Evolutionary conservation across 1,140 invertebrate genomes (phyloP), one percentile per base, ranked within the genome.

Genomic region (Tetraneura akinire): DNA sequence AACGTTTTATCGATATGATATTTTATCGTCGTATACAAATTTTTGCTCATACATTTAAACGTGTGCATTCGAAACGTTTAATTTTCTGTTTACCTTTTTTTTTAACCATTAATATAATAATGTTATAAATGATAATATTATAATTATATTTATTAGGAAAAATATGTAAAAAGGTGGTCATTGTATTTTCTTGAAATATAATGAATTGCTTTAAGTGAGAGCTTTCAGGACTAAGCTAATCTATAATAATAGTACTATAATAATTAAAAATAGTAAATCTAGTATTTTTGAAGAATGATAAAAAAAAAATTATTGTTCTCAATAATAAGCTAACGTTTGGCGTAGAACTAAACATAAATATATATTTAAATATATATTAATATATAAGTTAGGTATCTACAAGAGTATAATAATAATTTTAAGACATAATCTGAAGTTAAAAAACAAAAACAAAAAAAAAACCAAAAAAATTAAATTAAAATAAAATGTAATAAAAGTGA

Each of bases 221-320:
- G 74, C 74, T 78, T 78, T 78, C 18, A 62, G 37, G 74, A 78
- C 74, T 62, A 60, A 37, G n/a, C 74, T 78, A 78, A 53, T 37
- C 71, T 55, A 37, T 76, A 37, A 14, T 23, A 47, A 23, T 42
- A 45, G 2, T 32, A 32, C 11, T 71, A 71, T 32, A 23, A 55
- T 18, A 21, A 55, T 37, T 37, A 32, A 73, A 74, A 29, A 21
- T 71, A 51, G 29, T 29, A 49, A 51, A 49, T 29, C 68, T 71
- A 71, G n/a, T n/a, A 71, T 51, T 51, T 26, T 49, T 18, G 68
- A 71, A 71, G 45, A 71, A 71, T 4, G 23, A n/a, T 18, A 71
- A 51, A 70, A n/a, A 29, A 49, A 70, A 11, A 26, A n/a, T n/a
- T n/a, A n/a, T n/a, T n/a, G n/a, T n/a, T n/a, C n/a, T 37, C 5